These are phyloP conservation scores for Salticus scenicus DNA, from an alignment of 2,888 invertebrate genomes.

Conservation along the genomic window DNA sequence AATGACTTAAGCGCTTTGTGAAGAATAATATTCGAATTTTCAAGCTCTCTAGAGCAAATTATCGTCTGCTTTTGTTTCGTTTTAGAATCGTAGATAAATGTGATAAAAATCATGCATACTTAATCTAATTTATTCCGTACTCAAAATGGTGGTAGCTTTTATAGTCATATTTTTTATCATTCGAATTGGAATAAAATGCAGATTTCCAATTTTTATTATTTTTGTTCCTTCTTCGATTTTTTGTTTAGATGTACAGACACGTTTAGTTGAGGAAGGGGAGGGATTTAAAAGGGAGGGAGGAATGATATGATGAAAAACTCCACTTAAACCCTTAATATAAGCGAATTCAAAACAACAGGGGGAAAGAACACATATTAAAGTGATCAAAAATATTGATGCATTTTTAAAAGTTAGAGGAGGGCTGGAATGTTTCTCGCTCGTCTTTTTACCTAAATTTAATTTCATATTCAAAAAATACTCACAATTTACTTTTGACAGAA, in stretches of 20 bases:
- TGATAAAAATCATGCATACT: constrained; percentile 61
- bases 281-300: neutral
- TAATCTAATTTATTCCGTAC: constrained; percentile 65
- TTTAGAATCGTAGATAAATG: constrained; percentile 53
- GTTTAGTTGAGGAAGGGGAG: neutral
- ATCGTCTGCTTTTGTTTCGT: constrained; percentile 46
- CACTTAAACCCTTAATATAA: constrained; percentile 59
- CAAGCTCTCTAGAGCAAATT: constrained; percentile 42
- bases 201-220: constrained; percentile 14
- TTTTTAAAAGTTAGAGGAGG: constrained; percentile 31
- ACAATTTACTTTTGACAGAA: constrained; percentile 34
- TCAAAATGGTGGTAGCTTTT: constrained; percentile 33
- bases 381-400: constrained; percentile 54
- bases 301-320: constrained; percentile 63
- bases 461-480: constrained; percentile 35
- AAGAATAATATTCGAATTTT: constrained; percentile 39
- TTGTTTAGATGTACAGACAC: neutral
- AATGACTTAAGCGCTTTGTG: constrained; percentile 40
- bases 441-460: constrained; percentile 53
- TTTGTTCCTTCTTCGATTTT: neutral
- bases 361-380: constrained; percentile 34
- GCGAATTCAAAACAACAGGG: neutral
- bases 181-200: constrained; percentile 50
- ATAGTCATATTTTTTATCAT: constrained; percentile 30
- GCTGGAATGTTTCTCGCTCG: neutral